Base-by-base conservation (phyloP, 2,888 invertebrate species). In the Harpalus rufipes region DNA sequence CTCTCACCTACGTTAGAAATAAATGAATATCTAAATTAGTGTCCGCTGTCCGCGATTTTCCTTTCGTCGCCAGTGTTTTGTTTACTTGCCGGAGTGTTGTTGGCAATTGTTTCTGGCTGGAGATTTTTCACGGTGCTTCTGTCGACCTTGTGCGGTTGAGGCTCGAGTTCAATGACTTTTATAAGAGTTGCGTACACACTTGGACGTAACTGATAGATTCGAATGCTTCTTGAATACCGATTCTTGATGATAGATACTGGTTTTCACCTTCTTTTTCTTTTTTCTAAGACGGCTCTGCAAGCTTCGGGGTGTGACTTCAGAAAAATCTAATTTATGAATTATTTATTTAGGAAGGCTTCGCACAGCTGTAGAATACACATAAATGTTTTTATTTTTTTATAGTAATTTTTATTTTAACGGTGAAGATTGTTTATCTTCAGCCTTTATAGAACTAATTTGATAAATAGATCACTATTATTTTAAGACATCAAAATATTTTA, bases 101-200 rank as follows among this genome's bases (percentile, higher is more conserved):
- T 72, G 32, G 41, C 76, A 58, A 58, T 78, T 78, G 56, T 78
- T 78, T 58, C n/a, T 78, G 72, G 72, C 44, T 41, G 41, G 41
- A 74, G 72, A 78, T 78, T 81, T 79, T 81, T 81, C 81, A 81
- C 81, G 63, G 44, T 63, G 81, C 74, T 83, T 83, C 59, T 83
- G 74, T 83, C 83, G 83, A 83, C 76, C 83, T 83, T 83, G 76
- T 78, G 78, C 78, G 78, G 58, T 78, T 78, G n/a, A 83, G 58
- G 58, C 32, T 21, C n/a, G 83, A 41, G 83, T 74, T 76, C 83
- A 83, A 44, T 58, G 83, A 72, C 83, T 74, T 61, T 58, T 74
- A 58, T 58, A 82, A 83, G 32, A 76, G 78, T 68, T 72, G 58
- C 82, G 44, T 68, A 59, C 61, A 82, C 39, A 72, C 58, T 81